These are phyloP conservation scores for Clarias magur DNA, from an alignment of 2,113 vertebrate species.

Conservation along the genomic window DNA sequence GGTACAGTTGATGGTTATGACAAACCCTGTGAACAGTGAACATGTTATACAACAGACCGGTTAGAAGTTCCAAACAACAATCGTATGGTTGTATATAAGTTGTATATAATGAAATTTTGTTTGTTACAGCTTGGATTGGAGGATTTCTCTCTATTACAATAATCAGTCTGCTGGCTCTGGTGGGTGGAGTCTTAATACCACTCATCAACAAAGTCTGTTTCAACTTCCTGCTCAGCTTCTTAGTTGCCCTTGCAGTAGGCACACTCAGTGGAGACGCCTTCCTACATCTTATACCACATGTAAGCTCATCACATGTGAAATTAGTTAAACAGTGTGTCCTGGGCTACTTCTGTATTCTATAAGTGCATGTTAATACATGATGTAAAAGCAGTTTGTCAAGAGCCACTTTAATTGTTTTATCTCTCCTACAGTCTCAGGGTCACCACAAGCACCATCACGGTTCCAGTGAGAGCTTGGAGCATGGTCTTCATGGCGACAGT, in stretches of 20 bases:
- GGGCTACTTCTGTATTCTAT: neutral
- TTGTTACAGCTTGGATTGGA: slow-evolving; percentile 86
- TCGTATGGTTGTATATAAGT: no score
- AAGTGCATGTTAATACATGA: neutral
- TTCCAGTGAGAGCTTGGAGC: neutral
- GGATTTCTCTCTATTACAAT: slow-evolving; percentile 92
- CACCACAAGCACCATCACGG: slow-evolving; percentile 62
- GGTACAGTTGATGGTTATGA: no score
- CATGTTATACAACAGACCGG: no score
- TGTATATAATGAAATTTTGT: neutral
- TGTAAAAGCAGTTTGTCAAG: neutral
- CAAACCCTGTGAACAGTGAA: no score
- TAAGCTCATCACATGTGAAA: slow-evolving; percentile 69
- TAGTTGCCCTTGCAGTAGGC: slow-evolving; percentile 94
- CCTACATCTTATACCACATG: slow-evolving; percentile 95
- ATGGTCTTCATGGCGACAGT: slow-evolving; percentile 56
- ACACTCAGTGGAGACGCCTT: slow-evolving; percentile 96
- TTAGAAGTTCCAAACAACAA: no score
- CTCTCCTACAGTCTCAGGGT: slow-evolving; percentile 65
- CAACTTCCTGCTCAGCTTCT: slow-evolving; percentile 96
- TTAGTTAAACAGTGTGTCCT: neutral
- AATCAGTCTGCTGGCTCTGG: slow-evolving; percentile 91
- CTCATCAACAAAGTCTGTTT: slow-evolving; percentile 94
- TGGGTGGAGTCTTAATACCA: slow-evolving; percentile 89
- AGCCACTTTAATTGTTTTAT: neutral